Evolutionary conservation across 2,797 vertebrate species (phyloP), one percentile per base, ranked within the genome.

Genomic region (Neopelma chrysocephalum): DNA sequence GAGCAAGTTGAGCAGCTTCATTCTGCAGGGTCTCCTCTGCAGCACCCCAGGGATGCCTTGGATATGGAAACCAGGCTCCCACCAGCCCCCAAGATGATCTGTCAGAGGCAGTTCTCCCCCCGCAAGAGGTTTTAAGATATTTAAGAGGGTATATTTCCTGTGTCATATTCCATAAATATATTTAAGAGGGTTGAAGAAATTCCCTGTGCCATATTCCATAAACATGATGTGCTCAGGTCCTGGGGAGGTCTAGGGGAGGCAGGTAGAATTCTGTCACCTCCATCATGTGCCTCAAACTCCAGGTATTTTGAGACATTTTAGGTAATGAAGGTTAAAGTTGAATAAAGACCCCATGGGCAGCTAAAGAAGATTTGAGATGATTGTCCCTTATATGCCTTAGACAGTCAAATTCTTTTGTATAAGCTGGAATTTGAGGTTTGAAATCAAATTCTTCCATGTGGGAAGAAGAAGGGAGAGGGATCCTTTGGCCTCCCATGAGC

Each of bases 231-330:
- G 70, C 45, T 72, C 60, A 12, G 18, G 6, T 61, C 56, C 36
- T 60, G 51, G 15, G 27, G 12, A 38, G 31, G 18, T 31, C 8
- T 2, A 47, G 29, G 20, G 15, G 47, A 75, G 69, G 26, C 10
- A 42, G 18, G 11, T 29, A 90, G 50, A 90, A 61, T 34, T 27
- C 29, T 5, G 23, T 19, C 50, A 53, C 38, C 18, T 76, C 62
- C 22, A 32, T 29, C 23, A 5, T 0, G 1, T 32, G 56, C 43
- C 29, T 68, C 45, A 8, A 10, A 22, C 15, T 45, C 14, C 3
- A 19, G 54, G 42, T 7, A 11, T 42, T 80, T 19, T 11, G 11
- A 42, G 53, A 9, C 15, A 25, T 56, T 78, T 32, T 42, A 50
- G 53, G 25, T 31, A 88, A 54, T 4, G 34, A 84, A 19, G 36